Base-by-base conservation (phyloP, 2,888 invertebrate species). In the Sisyra nigra region DNA sequence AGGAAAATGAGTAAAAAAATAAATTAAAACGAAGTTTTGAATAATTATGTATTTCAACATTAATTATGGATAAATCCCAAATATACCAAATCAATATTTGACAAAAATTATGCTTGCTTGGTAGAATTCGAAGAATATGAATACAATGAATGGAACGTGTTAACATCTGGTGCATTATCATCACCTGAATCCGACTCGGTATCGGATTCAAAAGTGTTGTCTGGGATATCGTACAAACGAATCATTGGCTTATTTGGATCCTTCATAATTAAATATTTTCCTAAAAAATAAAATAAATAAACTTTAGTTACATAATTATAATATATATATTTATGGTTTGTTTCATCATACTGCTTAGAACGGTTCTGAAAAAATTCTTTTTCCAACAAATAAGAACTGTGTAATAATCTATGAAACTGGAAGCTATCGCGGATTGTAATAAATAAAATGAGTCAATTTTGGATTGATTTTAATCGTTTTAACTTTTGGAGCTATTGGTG, bases 221-320 rank as follows among this genome's bases (percentile, higher is more conserved):
- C 94, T 41, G 98, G 97, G 59, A 98, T 93, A 64, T 94, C 92
- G 62, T 97, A 98, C 52, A 98, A 72, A 51, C 96, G 84, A 53
- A 98, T 89, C 71, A 96, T 80, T 1, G 92, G 92, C 79, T 97
- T 97, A 68, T 96, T 97, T 3, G 97, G 97, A 65, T 97, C 96
- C 67, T 97, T 96, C 88, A 97, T 91, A 52, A 97, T 92, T 55
- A 97, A 71, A 65, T 93, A 97, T 63, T 86, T 86, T 49, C 68
- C 69, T 68, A 59, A 0, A 54, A 56, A 34, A 45, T 35, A 29
- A 35, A 34, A 36, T 14, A 37, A 15, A 15, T 37, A 17, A 14
- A 37, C 11, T 35, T 35, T 10, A 10, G 11, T 35, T 35, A 10
- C 11, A 8, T 11, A 36, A 4, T 36, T 13, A 36, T 13, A 14